Conservation (phyloP, 2,797 vertebrate species). For the Hypotaenidia philippensis region DNA sequence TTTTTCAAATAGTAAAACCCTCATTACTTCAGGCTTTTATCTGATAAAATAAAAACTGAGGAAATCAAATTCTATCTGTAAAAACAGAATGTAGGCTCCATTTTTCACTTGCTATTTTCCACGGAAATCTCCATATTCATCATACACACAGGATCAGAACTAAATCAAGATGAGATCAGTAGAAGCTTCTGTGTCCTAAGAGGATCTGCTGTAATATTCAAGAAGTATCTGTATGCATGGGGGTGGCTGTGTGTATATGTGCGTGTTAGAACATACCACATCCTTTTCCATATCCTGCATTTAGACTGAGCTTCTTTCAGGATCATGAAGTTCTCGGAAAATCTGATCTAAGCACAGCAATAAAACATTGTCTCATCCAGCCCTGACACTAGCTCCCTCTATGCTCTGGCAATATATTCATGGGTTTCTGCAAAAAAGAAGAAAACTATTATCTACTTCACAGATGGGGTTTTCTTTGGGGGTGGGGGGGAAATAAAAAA, state of each 20-base stretch:
- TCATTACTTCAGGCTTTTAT: neutral
- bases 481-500: too few species aligned
- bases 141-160: neutral
- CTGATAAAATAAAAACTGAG: neutral
- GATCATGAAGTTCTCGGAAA: neutral
- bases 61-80: neutral
- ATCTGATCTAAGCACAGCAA: slow-evolving; percentile 1
- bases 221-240: neutral
- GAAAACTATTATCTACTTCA: neutral
- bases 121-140: neutral
- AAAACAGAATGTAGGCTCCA: neutral
- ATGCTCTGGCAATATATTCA: neutral
- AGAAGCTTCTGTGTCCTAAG: neutral
- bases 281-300: neutral
- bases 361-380: neutral
- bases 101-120: neutral
- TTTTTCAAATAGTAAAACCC: neutral
- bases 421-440: neutral
- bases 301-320: neutral
- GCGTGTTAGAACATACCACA: neutral
- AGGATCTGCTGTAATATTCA: neutral
- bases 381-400: neutral
- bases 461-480: neutral
- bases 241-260: accelerated
- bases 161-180: neutral